Evolutionary conservation across 2,797 vertebrate species (phyloP).

Genomic region (Hoplostethus atlanticus): DNA sequence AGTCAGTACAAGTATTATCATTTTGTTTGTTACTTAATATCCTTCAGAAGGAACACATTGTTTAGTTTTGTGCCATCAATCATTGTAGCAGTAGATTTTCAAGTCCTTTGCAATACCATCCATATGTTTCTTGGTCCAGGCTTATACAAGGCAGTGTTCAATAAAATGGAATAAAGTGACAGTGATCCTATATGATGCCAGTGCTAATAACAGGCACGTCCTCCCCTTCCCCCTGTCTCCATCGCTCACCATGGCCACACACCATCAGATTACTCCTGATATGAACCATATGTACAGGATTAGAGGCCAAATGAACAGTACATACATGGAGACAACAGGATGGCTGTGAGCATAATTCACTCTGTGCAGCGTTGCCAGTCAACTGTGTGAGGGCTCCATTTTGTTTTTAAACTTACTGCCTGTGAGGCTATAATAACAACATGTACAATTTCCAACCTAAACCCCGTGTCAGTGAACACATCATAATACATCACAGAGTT

Average conservation of each 20-base stretch:
- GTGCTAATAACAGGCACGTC: slow-evolving; percentile 24
- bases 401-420: neutral
- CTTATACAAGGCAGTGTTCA: slow-evolving; percentile 53
- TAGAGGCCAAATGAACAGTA: slow-evolving; percentile 55
- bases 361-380: slow-evolving; percentile 8
- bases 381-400: neutral
- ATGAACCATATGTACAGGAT: slow-evolving; percentile 73
- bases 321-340: slow-evolving; percentile 47
- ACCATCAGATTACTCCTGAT: slow-evolving; percentile 61
- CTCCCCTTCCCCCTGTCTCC: slow-evolving; percentile 18
- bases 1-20: neutral
- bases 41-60: neutral
- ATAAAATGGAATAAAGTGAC: slow-evolving; percentile 62
- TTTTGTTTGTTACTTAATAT: neutral
- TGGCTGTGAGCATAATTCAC: slow-evolving; percentile 25
- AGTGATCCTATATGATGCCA: slow-evolving; percentile 50
- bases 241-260: slow-evolving; percentile 50
- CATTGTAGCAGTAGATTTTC: no score
- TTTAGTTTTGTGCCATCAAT: no score
- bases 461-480: neutral
- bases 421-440: neutral
- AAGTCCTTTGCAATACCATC: no score
- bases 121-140: slow-evolving; percentile 25
- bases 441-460: slow-evolving; percentile 5
- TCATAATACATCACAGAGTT: neutral